These are phyloP conservation scores for Amaurobius ferox DNA, from an alignment of 2,888 invertebrate species.

Conservation along the genomic window DNA sequence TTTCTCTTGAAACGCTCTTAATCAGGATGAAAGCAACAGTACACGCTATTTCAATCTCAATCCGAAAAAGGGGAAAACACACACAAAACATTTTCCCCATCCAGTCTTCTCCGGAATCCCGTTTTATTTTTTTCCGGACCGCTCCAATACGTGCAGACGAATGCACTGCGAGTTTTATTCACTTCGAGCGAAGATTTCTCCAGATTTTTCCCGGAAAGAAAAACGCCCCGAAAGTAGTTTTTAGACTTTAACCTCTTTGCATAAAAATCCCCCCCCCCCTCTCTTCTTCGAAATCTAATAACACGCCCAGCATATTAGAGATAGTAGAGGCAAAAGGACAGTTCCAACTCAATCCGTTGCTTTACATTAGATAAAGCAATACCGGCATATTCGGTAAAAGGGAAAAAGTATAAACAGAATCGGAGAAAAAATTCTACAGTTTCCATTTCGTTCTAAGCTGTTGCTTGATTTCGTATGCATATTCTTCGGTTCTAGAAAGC, in stretches of 20 bases:
- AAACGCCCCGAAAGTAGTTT: slow-evolving; percentile 40
- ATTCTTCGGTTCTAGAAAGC: slow-evolving; percentile 36
- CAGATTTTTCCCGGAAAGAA: background rate
- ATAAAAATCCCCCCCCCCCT: slow-evolving; percentile 47
- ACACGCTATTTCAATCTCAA: slow-evolving; percentile 7
- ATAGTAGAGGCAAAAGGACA: slow-evolving; percentile 33
- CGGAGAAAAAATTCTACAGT: slow-evolving; percentile 13
- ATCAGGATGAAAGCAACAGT: background rate
- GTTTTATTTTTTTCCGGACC: slow-evolving; percentile 32
- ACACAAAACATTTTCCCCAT: slow-evolving; percentile 15
- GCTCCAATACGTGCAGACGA: slow-evolving; percentile 61
- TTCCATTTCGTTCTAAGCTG: slow-evolving; percentile 67
- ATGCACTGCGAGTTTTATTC: slow-evolving; percentile 59
- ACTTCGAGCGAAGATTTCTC: slow-evolving; percentile 50
- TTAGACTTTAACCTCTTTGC: slow-evolving; percentile 71
- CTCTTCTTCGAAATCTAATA: slow-evolving; percentile 60
- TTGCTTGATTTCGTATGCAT: slow-evolving; percentile 70
- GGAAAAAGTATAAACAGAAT: slow-evolving; percentile 32
- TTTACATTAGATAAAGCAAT: slow-evolving; percentile 71
- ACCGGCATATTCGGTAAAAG: slow-evolving; percentile 29
- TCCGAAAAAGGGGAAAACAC: background rate
- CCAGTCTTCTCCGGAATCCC: slow-evolving; percentile 25
- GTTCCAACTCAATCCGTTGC: slow-evolving; percentile 47
- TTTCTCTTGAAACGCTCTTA: background rate
- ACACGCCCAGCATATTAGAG: slow-evolving; percentile 55